Evolutionary conservation across 2,113 vertebrate species (phyloP).

Genomic region (Caloenas nicobarica): DNA sequence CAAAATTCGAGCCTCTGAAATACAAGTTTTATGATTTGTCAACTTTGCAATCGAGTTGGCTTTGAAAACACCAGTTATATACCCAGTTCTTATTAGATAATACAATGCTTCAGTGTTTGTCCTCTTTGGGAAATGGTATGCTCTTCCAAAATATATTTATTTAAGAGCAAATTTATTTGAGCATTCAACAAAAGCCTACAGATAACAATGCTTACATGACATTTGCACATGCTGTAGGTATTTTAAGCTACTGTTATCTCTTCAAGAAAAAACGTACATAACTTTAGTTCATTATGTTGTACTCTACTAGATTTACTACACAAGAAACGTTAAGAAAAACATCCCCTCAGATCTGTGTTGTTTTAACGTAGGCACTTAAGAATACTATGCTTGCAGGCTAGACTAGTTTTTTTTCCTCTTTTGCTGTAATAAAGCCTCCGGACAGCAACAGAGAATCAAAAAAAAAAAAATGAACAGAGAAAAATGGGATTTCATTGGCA

Average conservation of each 20-base stretch:
- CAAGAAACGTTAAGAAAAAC: neutral
- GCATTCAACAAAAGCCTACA: neutral
- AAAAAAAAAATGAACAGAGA: neutral
- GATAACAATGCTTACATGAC: neutral
- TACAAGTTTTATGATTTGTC: neutral
- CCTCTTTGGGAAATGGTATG: accelerated
- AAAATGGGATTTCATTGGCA: accelerated
- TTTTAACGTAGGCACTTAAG: neutral
- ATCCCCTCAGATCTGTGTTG: neutral
- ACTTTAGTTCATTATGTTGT: neutral
- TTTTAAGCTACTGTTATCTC: neutral
- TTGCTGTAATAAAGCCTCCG: neutral
- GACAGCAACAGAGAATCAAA: neutral
- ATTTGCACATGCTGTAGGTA: too few species aligned
- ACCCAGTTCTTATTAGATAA: neutral
- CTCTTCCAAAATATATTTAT: neutral
- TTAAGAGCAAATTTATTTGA: neutral
- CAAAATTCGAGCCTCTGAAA: neutral
- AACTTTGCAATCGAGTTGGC: neutral
- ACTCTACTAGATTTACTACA: neutral
- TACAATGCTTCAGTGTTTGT: neutral
- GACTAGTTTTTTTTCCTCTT: neutral
- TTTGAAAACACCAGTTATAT: neutral
- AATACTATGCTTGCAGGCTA: too few species aligned
- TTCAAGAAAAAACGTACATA: accelerated